A percentile compares a stretch with the other conserved stretches of the same genome.
These are phyloP conservation scores for Neoaliturus tenellus DNA, from an alignment of 2,888 invertebrate genomes.

Conservation along the genomic window DNA sequence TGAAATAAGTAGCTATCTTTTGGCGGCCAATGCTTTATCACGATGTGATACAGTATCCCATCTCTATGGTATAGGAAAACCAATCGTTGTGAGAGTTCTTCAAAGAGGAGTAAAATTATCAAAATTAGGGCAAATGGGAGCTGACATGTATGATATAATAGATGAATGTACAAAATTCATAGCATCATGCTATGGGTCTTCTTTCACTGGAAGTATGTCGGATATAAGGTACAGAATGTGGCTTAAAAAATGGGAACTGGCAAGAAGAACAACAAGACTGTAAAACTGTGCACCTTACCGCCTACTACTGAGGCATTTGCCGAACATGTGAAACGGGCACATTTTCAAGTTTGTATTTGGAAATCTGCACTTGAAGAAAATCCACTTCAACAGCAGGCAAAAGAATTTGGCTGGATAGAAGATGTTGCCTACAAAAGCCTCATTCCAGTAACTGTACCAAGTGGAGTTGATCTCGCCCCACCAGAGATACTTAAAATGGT, in stretches of 20 bases:
- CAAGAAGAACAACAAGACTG: background rate
- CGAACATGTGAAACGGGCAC: background rate
- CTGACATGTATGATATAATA: slow-evolving; percentile 36
- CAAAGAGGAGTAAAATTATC: background rate
- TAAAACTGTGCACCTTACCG: background rate
- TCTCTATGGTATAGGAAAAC: no score
- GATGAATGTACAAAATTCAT: slow-evolving; percentile 13
- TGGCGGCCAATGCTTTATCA: no score
- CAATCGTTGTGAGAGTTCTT: no score
- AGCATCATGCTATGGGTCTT: slow-evolving; percentile 24
- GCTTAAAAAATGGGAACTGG: background rate
- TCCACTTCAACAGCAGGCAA: slow-evolving; percentile 13
- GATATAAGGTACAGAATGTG: slow-evolving; percentile 31
- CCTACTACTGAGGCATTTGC: slow-evolving; percentile 10
- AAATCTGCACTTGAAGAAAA: slow-evolving; percentile 21
- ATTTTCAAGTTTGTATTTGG: background rate
- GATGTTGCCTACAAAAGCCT: slow-evolving; percentile 17
- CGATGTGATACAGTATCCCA: no score
- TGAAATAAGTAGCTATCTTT: no score
- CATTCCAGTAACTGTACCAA: slow-evolving; percentile 28
- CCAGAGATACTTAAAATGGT: slow-evolving; percentile 8
- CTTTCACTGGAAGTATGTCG: slow-evolving; percentile 29
- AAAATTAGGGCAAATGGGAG: slow-evolving; percentile 2
- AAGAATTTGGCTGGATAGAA: slow-evolving; percentile 31
- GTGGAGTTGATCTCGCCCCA: slow-evolving; percentile 17